Percentiles rank a stretch among this genome's conserved stretches.
Conservation (phyloP, 1,140 invertebrate genomes). For the Heliothis subflexa region DNA sequence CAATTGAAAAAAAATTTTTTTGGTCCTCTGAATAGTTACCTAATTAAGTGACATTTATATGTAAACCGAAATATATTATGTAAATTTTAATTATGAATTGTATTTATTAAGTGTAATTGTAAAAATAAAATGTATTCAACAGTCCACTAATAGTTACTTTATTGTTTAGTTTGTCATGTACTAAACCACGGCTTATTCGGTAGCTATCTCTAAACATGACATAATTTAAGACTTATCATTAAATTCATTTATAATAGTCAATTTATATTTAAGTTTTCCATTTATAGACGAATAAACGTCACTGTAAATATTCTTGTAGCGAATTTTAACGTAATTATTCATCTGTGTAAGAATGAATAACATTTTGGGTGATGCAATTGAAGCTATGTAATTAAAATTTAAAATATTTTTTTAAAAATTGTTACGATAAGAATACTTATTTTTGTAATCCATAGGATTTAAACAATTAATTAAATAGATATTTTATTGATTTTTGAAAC, state of each 20-base stretch:
- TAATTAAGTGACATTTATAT: conserved; percentile 38
- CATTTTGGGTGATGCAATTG: conserved; percentile 56
- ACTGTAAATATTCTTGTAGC: conserved; percentile 74
- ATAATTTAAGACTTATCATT: conserved; percentile 64
- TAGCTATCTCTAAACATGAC: conserved; percentile 73
- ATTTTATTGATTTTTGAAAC: conserved; percentile 67
- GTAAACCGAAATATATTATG: conserved; percentile 34
- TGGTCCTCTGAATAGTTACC: conserved; percentile 46
- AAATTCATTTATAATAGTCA: conserved; percentile 63
- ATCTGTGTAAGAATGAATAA: conserved; percentile 42
- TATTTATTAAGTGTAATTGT: conserved; percentile 47
- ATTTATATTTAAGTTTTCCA: conserved; percentile 71
- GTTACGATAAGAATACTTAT: conserved; percentile 70
- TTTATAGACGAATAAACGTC: conserved; percentile 50
- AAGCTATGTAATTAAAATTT: conserved; percentile 60
- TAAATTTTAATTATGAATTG: conserved; percentile 19
- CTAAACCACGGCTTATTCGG: conserved; percentile 57
- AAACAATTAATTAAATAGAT: conserved; percentile 62
- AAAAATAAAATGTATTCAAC: conserved; percentile 54
- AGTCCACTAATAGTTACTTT: conserved; percentile 60
- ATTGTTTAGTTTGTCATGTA: conserved; percentile 64
- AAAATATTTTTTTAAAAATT: conserved; percentile 60
- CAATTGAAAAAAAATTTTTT: conserved; percentile 5
- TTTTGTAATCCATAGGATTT: conserved; percentile 78
- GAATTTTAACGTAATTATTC: conserved; percentile 54